Evolutionary conservation across 1,140 invertebrate species (phyloP).

Genomic region (Drosophila punjabiensis): DNA sequence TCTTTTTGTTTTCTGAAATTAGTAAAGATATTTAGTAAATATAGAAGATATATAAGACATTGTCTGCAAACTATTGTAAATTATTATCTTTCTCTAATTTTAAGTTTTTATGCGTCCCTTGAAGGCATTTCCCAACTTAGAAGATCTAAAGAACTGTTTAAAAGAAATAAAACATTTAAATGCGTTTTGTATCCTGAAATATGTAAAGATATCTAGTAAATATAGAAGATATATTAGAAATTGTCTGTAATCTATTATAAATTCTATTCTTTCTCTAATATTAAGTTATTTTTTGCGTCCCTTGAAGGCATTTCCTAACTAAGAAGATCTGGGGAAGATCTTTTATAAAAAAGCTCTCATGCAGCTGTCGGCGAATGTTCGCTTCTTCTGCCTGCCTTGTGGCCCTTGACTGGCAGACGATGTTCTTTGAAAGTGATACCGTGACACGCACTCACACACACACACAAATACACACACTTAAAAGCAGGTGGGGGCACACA

Average conservation of each 20-base stretch:
- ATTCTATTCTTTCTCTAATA: no score
- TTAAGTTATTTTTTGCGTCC: no score
- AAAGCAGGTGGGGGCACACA: constrained; percentile 8
- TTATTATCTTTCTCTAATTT: background rate
- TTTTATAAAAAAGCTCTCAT: constrained; percentile 26
- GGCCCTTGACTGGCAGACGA: constrained; percentile 54
- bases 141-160: no score
- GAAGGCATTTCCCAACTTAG: no score
- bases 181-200: no score
- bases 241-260: no score
- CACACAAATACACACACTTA: background rate
- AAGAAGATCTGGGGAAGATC: constrained; percentile 18
- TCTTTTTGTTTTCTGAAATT: background rate
- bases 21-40: background rate
- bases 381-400: constrained; percentile 20
- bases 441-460: constrained; percentile 20
- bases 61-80: constrained; percentile 9
- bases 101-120: no score
- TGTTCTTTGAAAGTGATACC: constrained; percentile 60
- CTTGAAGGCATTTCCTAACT: constrained; percentile 15
- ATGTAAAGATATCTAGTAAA: no score
- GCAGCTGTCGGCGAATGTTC: constrained; percentile 54
- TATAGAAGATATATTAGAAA: no score
- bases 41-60: background rate
- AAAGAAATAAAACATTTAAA: no score